Conservation (phyloP, 1,140 invertebrate species). For the Plectrocnemia conspersa region DNA sequence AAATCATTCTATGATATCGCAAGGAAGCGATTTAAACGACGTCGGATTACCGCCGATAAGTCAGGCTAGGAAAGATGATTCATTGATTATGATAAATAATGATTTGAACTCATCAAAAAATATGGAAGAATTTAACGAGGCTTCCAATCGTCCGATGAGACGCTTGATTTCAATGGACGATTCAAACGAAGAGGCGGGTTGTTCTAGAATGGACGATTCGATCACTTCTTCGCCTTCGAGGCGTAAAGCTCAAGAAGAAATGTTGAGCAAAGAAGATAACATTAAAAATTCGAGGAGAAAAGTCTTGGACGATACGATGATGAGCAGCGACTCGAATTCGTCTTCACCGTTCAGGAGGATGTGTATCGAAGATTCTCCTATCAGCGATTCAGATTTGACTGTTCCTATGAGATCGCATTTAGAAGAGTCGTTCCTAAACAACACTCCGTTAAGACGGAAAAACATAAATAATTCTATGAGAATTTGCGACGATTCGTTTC, state of each 20-base stretch:
- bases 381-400: constrained; percentile 12
- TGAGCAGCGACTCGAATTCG: constrained; percentile 14
- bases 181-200: too few species aligned
- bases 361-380: constrained; percentile 11
- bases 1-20: constrained; percentile 1
- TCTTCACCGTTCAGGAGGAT: constrained; percentile 22
- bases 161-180: too few species aligned
- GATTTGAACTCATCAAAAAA: constrained; percentile 18
- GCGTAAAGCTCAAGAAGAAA: constrained; percentile 19
- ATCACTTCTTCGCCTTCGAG: constrained; percentile 3
- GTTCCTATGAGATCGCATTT: constrained; percentile 3
- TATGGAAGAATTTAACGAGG: constrained; percentile 4
- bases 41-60: constrained; percentile 6
- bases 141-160: not conserved
- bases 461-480: constrained; percentile 5
- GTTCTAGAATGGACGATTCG: too few species aligned
- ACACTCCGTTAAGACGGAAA: constrained; percentile 11
- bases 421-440: constrained; percentile 17
- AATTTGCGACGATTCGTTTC: not conserved
- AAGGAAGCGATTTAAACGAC: constrained; percentile 3
- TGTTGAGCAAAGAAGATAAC: constrained; percentile 3
- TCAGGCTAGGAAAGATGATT: constrained; percentile 16
- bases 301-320: constrained; percentile 4
- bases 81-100: constrained; percentile 18
- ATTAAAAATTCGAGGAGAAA: too few species aligned